phyloP scores from a whole-genome alignment of 2,797 vertebrate genomes.

The Rhodeus uyekii region DNA sequence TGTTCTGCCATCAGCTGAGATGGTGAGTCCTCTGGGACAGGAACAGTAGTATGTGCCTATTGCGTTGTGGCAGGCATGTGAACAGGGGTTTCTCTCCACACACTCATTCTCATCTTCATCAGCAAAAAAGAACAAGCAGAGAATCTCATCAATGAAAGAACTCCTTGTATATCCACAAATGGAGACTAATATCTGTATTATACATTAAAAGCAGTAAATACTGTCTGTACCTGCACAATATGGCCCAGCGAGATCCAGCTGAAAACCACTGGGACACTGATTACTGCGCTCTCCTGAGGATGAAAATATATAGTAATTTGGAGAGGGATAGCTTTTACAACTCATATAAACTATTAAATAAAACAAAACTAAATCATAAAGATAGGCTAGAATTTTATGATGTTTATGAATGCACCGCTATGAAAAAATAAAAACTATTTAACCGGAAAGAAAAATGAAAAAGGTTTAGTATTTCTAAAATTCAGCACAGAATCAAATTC shows the following conservation, averaged over 20 bases:
- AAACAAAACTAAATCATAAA: not conserved
- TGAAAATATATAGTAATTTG: not conserved
- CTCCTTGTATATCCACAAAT: not conserved
- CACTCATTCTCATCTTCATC: conserved; percentile 93
- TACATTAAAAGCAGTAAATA: conserved; percentile 1
- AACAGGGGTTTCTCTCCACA: conserved; percentile 83
- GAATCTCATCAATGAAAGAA: not conserved
- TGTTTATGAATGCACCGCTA: not conserved
- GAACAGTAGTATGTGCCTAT: conserved; percentile 94
- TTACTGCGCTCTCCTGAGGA: conserved; percentile 89
- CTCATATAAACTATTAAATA: not conserved
- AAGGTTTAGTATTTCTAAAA: not conserved
- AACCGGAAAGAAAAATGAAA: not conserved
- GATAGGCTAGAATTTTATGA: not conserved
- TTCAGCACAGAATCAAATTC: not conserved
- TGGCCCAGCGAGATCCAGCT: conserved; percentile 82
- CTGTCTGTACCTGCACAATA: conserved; percentile 86
- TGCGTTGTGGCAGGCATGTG: conserved; percentile 90
- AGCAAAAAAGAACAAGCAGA: conserved; percentile 1
- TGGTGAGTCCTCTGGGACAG: conserved; percentile 88
- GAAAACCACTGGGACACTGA: conserved; percentile 91
- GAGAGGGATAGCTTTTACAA: not conserved
- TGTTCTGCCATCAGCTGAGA: conserved; percentile 89
- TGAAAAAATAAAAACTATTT: fast-evolving
- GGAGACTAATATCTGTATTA: not conserved